phyloP scores from a whole-genome alignment of 2,113 vertebrate genomes.

The Dasyornis broadbenti region DNA sequence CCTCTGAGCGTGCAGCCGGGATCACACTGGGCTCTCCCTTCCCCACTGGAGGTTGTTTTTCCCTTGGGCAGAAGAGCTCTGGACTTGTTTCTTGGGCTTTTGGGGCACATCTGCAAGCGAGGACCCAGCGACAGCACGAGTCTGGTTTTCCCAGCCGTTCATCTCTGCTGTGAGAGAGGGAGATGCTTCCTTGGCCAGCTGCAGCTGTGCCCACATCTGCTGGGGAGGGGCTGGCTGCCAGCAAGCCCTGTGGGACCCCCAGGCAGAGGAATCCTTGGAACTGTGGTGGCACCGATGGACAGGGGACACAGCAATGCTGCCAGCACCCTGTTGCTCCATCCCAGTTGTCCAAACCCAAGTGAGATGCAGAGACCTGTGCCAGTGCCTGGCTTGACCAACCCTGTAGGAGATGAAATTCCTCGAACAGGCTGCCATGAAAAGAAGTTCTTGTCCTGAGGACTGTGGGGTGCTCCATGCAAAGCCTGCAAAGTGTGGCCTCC shows the following conservation, averaged over 20 bases:
- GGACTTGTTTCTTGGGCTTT: neutral
- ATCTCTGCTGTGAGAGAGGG: neutral
- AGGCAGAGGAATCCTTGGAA: neutral
- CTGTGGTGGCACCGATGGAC: accelerated
- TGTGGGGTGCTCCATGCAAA: neutral
- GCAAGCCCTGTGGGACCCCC: accelerated
- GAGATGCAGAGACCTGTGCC: neutral
- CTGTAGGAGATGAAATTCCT: neutral
- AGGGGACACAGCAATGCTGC: accelerated
- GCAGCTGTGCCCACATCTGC: neutral
- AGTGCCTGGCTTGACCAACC: neutral
- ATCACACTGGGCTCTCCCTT: neutral
- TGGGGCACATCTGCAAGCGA: accelerated
- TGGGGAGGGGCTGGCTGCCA: neutral
- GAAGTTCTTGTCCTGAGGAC: neutral
- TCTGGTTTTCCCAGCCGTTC: neutral
- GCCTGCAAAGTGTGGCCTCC: neutral
- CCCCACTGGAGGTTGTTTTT: neutral
- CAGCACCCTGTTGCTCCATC: neutral
- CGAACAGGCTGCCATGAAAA: neutral
- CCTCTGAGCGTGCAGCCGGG: neutral
- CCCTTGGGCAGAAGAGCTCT: neutral
- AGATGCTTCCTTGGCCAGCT: neutral
- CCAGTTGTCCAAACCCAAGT: neutral
- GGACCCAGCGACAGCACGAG: accelerated